phyloP scores from a whole-genome alignment of 2,888 invertebrate species.

The Oscheius sp. region DNA sequence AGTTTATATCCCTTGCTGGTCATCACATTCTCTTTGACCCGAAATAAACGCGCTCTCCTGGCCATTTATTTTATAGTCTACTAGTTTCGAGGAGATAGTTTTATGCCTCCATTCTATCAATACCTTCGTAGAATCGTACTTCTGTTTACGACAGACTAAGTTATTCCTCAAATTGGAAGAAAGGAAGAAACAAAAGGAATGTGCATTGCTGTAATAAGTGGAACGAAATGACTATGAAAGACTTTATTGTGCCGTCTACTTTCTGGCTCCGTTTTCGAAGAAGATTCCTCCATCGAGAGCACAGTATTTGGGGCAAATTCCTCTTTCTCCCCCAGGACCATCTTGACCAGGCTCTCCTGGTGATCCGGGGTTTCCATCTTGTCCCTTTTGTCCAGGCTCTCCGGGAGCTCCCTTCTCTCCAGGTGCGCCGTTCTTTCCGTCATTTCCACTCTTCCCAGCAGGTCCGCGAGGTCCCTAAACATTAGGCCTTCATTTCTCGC shows the following conservation, averaged over 20 bases:
- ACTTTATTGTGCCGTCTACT: conserved; percentile 37
- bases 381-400: conserved; percentile 53
- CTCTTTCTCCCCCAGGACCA: conserved; percentile 64
- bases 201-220: too few species aligned
- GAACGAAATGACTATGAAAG: background rate
- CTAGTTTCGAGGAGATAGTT: too few species aligned
- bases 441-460: conserved; percentile 35
- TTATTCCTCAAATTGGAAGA: too few species aligned
- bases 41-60: too few species aligned
- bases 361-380: conserved; percentile 57
- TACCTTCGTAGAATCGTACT: too few species aligned
- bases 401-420: conserved; percentile 59
- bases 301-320: conserved; percentile 71
- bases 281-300: conserved; percentile 71
- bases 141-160: too few species aligned
- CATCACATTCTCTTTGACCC: too few species aligned
- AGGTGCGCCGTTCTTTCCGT: conserved; percentile 48
- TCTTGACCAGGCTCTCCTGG: conserved; percentile 57
- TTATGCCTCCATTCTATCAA: too few species aligned
- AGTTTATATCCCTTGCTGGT: too few species aligned
- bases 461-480: conserved; percentile 39
- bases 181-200: too few species aligned
- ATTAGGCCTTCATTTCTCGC: too few species aligned
- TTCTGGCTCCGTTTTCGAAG: conserved; percentile 69
- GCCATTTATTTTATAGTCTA: too few species aligned